Evolutionary conservation across 2,113 vertebrate species (phyloP).

Genomic region (Microtus oregoni): DNA sequence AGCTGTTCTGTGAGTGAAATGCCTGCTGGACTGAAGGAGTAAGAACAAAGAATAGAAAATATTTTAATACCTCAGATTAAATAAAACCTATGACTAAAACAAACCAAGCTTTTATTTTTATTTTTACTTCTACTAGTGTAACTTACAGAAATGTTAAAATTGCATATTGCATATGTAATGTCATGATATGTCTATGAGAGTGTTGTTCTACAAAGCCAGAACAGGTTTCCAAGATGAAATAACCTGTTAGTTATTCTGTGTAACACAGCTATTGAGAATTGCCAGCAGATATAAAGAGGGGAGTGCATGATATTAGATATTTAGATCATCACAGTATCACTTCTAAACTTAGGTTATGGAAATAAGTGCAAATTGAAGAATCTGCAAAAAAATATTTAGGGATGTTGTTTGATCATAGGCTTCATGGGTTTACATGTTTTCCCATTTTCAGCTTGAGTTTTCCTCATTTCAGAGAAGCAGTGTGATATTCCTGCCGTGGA

Average conservation of each 20-base stretch:
- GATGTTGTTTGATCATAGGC: background rate
- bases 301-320: background rate
- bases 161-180: background rate
- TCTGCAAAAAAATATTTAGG: background rate
- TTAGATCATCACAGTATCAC: background rate
- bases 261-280: background rate
- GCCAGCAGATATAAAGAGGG: background rate
- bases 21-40: background rate
- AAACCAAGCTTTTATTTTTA: background rate
- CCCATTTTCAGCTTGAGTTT: conserved; percentile 33
- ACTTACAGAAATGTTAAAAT: conserved; percentile 2
- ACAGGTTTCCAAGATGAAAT: background rate
- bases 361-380: background rate
- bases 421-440: background rate
- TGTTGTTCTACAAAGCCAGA: background rate
- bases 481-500: conserved; percentile 85
- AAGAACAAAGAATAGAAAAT: background rate
- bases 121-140: background rate
- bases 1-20: background rate
- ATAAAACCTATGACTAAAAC: background rate
- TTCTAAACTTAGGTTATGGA: background rate
- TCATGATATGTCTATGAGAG: background rate
- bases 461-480: conserved; percentile 80
- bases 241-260: background rate
- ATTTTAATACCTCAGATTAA: background rate